Evolutionary conservation across 2,797 vertebrate genomes (phyloP), one percentile per base, ranked within the genome.

Genomic region (Valencia hispanica): DNA sequence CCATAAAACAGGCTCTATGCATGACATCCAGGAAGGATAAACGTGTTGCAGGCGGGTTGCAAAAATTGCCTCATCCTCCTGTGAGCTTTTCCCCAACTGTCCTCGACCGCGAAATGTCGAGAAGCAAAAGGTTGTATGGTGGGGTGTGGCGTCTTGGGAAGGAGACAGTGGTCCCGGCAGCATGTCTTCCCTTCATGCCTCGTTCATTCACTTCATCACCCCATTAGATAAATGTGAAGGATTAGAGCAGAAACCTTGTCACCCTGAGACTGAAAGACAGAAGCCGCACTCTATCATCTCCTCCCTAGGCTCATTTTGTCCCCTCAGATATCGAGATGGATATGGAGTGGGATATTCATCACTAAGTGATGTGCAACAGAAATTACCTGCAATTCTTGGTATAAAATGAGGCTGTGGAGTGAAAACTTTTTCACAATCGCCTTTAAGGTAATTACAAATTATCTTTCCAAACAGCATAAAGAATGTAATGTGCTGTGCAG

Each of bases 161-260:
- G 81, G 79, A 80, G 81, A 80, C 73, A 71, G 78, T 76, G 90
- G 90, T 88, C 89, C 91, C 84, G 74, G 89, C 90, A 91, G 92
- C 92, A 86, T 87, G 90, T 90, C 91, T 91, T 74, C 82, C 88
- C 93, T 94, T 92, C 92, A 94, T 94, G 93, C 90, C 89, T 94
- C 94, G 93, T 94, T 93, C 94, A 90, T 93, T 94, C 91, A 93
- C 91, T 94, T 95, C 91, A 95, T 94, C 92, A 94, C 91, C 94
- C 94, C 93, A 94, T 95, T 93, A 95, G 91, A 91, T 36, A 86
- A 90, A 94, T 83, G 91, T 86, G 92, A 86, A 92, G 90, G 93
- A 91, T 89, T 86, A 76, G 84, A 86, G 86, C 87, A 92, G 88
- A 92, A 87, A 88, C 77, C 91, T 82, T 89, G 92, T 94, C 91